phyloP scores from a whole-genome alignment of 2,888 invertebrate genomes.

The Entomobrya proxima region DNA sequence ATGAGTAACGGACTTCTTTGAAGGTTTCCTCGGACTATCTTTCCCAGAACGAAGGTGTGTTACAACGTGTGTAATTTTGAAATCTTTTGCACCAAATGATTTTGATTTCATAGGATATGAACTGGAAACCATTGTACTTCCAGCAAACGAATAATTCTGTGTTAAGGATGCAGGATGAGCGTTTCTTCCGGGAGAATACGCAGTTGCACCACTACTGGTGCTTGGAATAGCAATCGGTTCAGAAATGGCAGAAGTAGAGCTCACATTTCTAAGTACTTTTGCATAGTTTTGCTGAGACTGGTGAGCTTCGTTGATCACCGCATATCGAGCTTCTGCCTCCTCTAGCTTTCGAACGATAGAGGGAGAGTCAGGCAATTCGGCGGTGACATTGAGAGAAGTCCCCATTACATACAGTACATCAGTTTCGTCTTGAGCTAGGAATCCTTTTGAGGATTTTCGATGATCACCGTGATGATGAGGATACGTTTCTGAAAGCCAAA shows the following conservation, averaged over 20 bases:
- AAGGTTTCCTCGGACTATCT: constrained; percentile 63
- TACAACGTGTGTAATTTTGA: constrained; percentile 29
- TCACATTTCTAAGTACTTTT: constrained; percentile 46
- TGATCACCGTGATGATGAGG: constrained; percentile 32
- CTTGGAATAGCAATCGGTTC: constrained; percentile 68
- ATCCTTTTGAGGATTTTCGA: constrained; percentile 67
- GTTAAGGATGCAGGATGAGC: constrained; percentile 33
- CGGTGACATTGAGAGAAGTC: constrained; percentile 70
- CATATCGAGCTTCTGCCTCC: constrained; percentile 68
- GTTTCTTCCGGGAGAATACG: constrained; percentile 33
- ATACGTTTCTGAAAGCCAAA: constrained; percentile 16
- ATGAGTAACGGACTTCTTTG: constrained; percentile 33
- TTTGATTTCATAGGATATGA: constrained; percentile 66
- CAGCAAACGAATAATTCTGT: constrained; percentile 64
- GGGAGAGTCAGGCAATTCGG: constrained; percentile 74
- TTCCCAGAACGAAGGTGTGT: constrained; percentile 43
- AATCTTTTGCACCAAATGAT: constrained; percentile 68
- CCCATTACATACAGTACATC: constrained; percentile 75
- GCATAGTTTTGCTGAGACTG: constrained; percentile 33
- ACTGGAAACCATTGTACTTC: constrained; percentile 35
- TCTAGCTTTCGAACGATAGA: constrained; percentile 70
- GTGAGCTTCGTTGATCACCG: constrained; percentile 63
- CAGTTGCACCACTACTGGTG: constrained; percentile 8
- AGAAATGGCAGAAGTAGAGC: constrained; percentile 65
- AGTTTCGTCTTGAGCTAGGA: constrained; percentile 74